Conservation (phyloP, 2,797 vertebrate species). For the Diplodus puntazzo region DNA sequence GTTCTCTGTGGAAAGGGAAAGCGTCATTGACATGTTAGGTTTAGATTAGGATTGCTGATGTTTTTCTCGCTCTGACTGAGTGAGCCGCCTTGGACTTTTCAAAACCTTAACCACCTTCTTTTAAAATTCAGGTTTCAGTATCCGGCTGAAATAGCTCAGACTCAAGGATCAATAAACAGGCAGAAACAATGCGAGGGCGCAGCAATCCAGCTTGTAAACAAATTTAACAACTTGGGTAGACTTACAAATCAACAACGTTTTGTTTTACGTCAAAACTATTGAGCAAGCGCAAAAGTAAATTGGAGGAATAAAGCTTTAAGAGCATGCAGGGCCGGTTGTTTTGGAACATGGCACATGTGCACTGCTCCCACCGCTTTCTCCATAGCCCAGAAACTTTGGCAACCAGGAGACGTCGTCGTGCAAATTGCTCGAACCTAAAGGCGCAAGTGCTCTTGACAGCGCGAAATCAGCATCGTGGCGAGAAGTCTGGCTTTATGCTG, state of each 20-base stretch:
- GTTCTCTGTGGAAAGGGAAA: conserved; percentile 4
- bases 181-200: conserved; percentile 35
- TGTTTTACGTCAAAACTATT: conserved; percentile 15
- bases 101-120: conserved; percentile 6
- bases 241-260: conserved; percentile 18
- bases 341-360: neutral
- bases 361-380: conserved; percentile 2
- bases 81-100: conserved; percentile 15
- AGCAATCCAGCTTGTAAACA: conserved; percentile 37
- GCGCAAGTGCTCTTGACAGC: neutral
- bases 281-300: conserved; percentile 4
- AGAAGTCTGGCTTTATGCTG: neutral
- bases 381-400: neutral
- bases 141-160: conserved; percentile 29
- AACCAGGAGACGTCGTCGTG: neutral
- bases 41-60: neutral
- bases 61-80: conserved; percentile 8
- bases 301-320: conserved; percentile 26
- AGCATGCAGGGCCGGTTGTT: neutral
- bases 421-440: neutral
- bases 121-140: conserved; percentile 53
- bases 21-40: conserved; percentile 2
- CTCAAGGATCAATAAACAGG: conserved; percentile 59
- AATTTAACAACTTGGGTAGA: conserved; percentile 22
- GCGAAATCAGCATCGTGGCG: neutral